Percentiles rank a stretch among this genome's conserved stretches.
These are phyloP conservation scores for Gambelia wislizenii DNA, from an alignment of 2,797 vertebrate genomes.

Conservation along the genomic window DNA sequence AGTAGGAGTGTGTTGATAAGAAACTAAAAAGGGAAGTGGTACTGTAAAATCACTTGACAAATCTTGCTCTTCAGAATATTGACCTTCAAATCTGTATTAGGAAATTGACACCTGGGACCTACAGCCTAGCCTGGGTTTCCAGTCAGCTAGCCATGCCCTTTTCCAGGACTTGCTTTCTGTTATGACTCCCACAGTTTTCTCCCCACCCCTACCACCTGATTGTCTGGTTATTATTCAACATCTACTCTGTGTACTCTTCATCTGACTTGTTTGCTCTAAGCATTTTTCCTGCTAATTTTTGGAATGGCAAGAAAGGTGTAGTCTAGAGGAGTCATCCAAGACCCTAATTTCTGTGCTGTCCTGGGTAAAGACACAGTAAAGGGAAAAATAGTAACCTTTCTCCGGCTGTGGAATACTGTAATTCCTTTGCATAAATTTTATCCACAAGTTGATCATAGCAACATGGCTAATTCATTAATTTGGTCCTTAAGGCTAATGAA, in stretches of 20 bases:
- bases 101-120: not conserved
- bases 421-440: slow-evolving; percentile 4
- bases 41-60: not conserved
- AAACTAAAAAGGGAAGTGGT: not conserved
- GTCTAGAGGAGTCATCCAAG: not conserved
- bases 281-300: not conserved
- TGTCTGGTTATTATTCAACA: not conserved
- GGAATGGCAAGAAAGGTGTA: too few relatives aligned
- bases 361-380: not conserved
- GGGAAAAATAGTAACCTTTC: not conserved
- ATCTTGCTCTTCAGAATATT: slow-evolving; percentile 1
- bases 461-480: slow-evolving; percentile 2
- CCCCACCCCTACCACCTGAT: too few relatives aligned
- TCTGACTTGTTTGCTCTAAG: not conserved
- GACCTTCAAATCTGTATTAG: not conserved
- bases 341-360: not conserved
- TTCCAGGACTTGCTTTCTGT: not conserved
- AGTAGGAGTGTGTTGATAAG: not conserved
- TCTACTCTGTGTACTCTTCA: too few relatives aligned
- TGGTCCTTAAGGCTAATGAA: not conserved
- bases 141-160: not conserved
- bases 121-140: not conserved
- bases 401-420: not conserved
- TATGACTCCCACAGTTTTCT: not conserved
- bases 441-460: not conserved